Percentiles rank a stretch among this genome's conserved stretches.
Conservation (phyloP, 2,888 invertebrate species). For the Ganaspis brasiliensis region DNA sequence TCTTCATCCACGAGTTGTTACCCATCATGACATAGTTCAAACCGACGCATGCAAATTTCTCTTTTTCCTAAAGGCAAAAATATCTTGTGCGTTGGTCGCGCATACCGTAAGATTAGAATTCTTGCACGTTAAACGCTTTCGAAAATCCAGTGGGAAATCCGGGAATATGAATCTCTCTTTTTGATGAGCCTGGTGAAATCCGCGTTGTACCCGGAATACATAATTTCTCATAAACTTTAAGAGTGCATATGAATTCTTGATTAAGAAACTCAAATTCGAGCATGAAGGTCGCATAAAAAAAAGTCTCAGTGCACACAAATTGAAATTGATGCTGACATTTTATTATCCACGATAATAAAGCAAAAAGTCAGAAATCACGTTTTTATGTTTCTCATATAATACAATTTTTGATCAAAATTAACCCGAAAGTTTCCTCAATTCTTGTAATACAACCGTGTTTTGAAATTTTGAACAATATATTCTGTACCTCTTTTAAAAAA, state of each 20-base stretch:
- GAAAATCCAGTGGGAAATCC: constrained; percentile 43
- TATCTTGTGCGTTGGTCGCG: constrained; percentile 35
- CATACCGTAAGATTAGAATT: constrained; percentile 42
- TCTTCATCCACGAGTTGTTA: constrained; percentile 35
- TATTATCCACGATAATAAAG: not conserved
- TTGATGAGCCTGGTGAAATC: constrained; percentile 41
- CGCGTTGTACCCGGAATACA: constrained; percentile 38
- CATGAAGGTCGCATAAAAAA: constrained; percentile 20
- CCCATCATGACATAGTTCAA: constrained; percentile 35
- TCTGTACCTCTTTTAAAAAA: too few relatives aligned
- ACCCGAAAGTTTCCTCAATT: too few relatives aligned
- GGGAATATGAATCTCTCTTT: constrained; percentile 44
- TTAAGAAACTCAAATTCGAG: constrained; percentile 41
- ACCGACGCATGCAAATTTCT: constrained; percentile 43
- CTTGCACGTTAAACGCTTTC: constrained; percentile 43
- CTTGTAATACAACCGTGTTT: too few relatives aligned
- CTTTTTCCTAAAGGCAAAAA: constrained; percentile 35
- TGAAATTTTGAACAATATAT: too few relatives aligned
- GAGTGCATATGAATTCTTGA: constrained; percentile 43
- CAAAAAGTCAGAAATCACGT: constrained; percentile 40
- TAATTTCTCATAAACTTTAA: constrained; percentile 41
- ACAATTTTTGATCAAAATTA: too few relatives aligned
- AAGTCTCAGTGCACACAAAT: constrained; percentile 21
- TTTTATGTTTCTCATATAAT: constrained; percentile 25
- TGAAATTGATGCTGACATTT: constrained; percentile 41